phyloP scores from a whole-genome alignment of 53 echinoderm and acorn worm genomes.

The Henricia sp. region DNA sequence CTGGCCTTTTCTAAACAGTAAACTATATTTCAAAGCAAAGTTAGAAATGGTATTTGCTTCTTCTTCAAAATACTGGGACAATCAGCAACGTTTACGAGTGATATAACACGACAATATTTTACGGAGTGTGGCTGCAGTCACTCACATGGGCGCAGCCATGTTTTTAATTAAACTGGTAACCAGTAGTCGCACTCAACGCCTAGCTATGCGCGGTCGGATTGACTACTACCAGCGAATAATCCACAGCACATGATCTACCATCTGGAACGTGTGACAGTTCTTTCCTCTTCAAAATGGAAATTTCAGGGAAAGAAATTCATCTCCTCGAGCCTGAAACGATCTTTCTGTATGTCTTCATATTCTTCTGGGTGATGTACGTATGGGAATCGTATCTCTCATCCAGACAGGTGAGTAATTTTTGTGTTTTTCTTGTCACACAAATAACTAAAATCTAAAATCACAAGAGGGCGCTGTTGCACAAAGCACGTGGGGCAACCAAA shows the following conservation, averaged over 20 bases:
- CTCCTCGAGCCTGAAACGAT: constrained; percentile 74
- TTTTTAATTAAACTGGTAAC: constrained; percentile 29
- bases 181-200: not conserved
- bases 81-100: too few species aligned
- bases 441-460: too few species aligned
- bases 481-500: too few species aligned
- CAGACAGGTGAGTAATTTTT: constrained; percentile 95
- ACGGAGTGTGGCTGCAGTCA: too few species aligned
- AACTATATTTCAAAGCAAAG: too few species aligned
- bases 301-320: constrained; percentile 43
- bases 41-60: too few species aligned
- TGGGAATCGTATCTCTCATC: constrained; percentile 93
- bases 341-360: constrained; percentile 81
- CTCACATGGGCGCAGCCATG: constrained; percentile 34
- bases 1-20: too few species aligned
- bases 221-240: constrained; percentile 14
- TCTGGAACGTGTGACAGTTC: too few species aligned
- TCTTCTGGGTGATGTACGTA: constrained; percentile 94
- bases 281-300: constrained; percentile 60
- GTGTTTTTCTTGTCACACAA: too few species aligned
- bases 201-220: not conserved
- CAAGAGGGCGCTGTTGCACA: too few species aligned
- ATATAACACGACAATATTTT: too few species aligned
- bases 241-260: not conserved
- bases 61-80: too few species aligned